These are phyloP conservation scores for Patiria miniata DNA, from an alignment of 35 echinoderm and acorn worm species.

Conservation along the genomic window DNA sequence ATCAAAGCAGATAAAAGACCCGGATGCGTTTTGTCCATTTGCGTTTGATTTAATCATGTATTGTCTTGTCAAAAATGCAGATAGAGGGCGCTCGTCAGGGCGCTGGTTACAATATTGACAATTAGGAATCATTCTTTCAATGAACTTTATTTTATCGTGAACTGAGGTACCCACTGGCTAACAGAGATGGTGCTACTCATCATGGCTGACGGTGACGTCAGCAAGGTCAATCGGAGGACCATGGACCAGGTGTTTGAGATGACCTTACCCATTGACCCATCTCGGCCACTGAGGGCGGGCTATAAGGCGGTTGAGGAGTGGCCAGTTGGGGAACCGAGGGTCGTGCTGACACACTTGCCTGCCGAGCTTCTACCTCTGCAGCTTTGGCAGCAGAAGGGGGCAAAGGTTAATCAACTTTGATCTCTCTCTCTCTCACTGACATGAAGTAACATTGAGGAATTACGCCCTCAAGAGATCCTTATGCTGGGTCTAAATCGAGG, in stretches of 20 bases:
- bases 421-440: background rate
- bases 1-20: too few relatives aligned
- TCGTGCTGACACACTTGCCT: background rate
- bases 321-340: background rate
- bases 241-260: slow-evolving; percentile 4
- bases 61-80: too few relatives aligned
- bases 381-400: background rate
- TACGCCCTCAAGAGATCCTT: background rate
- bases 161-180: background rate
- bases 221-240: background rate
- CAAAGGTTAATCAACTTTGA: background rate
- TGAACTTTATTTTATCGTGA: too few relatives aligned
- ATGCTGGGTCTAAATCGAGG: background rate
- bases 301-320: background rate
- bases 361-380: background rate
- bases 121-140: too few relatives aligned
- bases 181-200: background rate
- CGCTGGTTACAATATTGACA: too few relatives aligned
- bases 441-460: background rate
- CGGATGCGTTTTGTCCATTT: too few relatives aligned
- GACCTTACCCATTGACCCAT: background rate
- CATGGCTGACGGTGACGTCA: background rate
- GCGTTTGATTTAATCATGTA: too few relatives aligned
- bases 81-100: too few relatives aligned
- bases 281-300: background rate